Evolutionary conservation across 2,113 vertebrate genomes (phyloP), one percentile per base, ranked within the genome.

Genomic region (Nothobranchius kuhntae): DNA sequence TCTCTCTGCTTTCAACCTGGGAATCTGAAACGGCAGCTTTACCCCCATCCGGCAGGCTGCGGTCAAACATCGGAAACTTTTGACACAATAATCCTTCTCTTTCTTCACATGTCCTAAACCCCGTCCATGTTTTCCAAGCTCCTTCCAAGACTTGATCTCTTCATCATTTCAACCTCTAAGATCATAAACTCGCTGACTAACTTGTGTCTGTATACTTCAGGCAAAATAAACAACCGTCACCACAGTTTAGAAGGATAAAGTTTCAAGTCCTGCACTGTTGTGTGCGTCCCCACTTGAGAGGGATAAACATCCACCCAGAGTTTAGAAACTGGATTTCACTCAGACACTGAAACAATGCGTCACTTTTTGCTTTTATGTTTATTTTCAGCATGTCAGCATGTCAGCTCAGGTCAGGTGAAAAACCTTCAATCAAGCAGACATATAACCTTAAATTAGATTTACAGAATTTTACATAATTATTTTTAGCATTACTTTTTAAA

Each of bases 1-100:
- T 73, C 66, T 65, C 54, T 42, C 46, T 66, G 66, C 60, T 61
- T 70, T 74, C 30, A 61, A 53, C 80, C 57, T 55, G 30, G 30
- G 30, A 30, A 30, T 30, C 30, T 3, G 69, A 83, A 40, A 40
- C 38, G 36, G 7, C 36, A 53, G 42, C 40, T 10, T 61, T 13
- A 17, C 12, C 30, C 71, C 65, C 38, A 75, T 76, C 44, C 64
- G 36, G 12, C 1, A 4, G 59, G 66, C 38, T 75, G 53, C 2
- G n/a, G 56, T 35, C 45, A 48, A 14, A 61, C 14, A 36, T 35
- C 51, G 65, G 24, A 74, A 4, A 0, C 4, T 50, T 42, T 53
- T 10, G 0, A 42, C 24, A 68, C 6, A 48, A 55, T 55, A 71
- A 67, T 75, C 30, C 30, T n/a, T 0, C 57, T 59, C 44, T 60